Percentiles rank a stretch among this genome's conserved stretches.
These are phyloP conservation scores for Phainopepla nitens DNA, from an alignment of 2,113 vertebrate genomes.

Conservation along the genomic window DNA sequence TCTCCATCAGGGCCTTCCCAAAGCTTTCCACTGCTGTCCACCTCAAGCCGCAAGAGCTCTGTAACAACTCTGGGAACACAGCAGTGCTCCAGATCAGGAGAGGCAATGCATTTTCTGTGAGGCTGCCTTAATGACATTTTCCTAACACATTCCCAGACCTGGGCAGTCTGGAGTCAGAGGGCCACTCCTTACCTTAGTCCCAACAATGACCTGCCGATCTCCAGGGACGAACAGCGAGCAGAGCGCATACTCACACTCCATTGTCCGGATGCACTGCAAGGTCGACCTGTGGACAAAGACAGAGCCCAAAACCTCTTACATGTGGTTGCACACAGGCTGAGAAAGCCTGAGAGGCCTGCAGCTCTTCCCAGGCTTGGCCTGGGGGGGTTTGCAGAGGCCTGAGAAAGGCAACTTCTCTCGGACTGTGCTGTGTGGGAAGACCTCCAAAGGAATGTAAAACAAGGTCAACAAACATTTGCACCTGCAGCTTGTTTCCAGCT, in stretches of 20 bases:
- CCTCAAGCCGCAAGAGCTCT: neutral
- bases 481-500: too few species aligned
- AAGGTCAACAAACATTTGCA: too few species aligned
- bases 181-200: conserved; percentile 83
- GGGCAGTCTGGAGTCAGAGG: neutral
- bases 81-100: neutral
- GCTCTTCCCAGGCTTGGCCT: too few species aligned
- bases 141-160: neutral
- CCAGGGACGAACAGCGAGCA: conserved; percentile 94
- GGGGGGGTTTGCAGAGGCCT: too few species aligned
- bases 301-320: neutral
- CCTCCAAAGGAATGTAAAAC: too few species aligned
- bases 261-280: conserved; percentile 92
- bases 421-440: too few species aligned
- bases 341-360: too few species aligned
- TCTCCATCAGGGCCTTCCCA: neutral
- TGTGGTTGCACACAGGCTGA: too few species aligned
- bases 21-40: neutral
- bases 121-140: neutral
- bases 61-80: neutral
- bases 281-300: conserved; percentile 76
- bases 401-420: too few species aligned
- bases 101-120: neutral
- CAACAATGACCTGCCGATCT: conserved; percentile 90
- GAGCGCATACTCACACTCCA: conserved; percentile 91